Conservation (phyloP, 2,797 vertebrate species). For the Coluber constrictor region DNA sequence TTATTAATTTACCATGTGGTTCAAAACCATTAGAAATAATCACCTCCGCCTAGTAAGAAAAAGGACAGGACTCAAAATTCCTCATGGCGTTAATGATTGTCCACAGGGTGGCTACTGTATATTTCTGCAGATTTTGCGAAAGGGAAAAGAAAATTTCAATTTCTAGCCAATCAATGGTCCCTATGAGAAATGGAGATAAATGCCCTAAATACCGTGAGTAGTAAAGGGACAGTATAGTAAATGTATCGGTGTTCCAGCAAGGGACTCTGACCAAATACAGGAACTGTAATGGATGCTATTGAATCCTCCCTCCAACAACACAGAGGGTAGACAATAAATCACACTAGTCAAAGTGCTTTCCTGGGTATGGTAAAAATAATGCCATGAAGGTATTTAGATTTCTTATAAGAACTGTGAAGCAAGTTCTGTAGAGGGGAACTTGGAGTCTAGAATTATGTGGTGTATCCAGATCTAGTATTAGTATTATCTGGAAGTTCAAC, state of each 20-base stretch:
- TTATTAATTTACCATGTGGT: neutral
- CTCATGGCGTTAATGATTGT: neutral
- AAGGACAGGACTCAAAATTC: neutral
- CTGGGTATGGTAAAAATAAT: neutral
- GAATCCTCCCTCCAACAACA: neutral
- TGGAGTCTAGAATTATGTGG: neutral
- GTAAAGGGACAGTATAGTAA: neutral
- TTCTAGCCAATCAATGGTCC: neutral
- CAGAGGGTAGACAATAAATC: neutral
- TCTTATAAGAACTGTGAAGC: neutral
- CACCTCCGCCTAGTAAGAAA: neutral
- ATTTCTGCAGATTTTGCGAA: neutral
- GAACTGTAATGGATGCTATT: neutral
- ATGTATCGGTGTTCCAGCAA: neutral
- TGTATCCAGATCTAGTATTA: neutral
- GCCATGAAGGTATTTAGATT: neutral
- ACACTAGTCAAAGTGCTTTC: neutral
- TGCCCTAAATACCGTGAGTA: neutral
- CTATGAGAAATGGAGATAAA: neutral
- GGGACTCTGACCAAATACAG: neutral
- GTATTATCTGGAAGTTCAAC: neutral
- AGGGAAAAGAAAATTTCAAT: neutral
- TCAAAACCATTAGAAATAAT: neutral
- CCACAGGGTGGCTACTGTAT: neutral
- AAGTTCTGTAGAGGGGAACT: neutral